These are phyloP conservation scores for Gymnobelideus leadbeateri DNA, from an alignment of 2,113 vertebrate species.

Conservation along the genomic window DNA sequence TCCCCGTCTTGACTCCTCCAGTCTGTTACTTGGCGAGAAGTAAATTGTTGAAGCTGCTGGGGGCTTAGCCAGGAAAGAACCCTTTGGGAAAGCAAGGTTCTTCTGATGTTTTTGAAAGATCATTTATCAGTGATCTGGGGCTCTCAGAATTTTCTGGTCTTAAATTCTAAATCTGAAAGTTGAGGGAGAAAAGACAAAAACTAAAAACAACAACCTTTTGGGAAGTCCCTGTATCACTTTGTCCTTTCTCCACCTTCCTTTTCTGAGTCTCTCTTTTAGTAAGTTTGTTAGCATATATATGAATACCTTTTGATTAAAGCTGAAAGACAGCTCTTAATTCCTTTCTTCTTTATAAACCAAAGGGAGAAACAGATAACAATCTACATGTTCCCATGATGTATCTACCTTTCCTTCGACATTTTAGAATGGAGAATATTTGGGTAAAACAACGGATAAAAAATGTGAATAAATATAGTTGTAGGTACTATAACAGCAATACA, in stretches of 20 bases:
- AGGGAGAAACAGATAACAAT: not conserved
- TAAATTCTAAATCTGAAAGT: not conserved
- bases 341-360: not conserved
- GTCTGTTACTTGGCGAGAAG: not conserved
- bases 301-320: not conserved
- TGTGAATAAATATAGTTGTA: fast-evolving
- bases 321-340: not conserved
- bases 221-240: not conserved
- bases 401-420: not conserved
- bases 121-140: not conserved
- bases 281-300: not conserved
- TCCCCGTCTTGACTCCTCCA: not conserved
- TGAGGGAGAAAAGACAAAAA: not conserved
- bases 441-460: fast-evolving
- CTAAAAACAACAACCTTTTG: fast-evolving
- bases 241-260: not conserved
- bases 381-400: fast-evolving
- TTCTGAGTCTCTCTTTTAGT: not conserved
- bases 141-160: not conserved
- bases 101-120: not conserved
- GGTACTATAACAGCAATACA: not conserved
- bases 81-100: not conserved
- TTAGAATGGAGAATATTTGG: not conserved
- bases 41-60: not conserved
- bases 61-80: not conserved